phyloP scores from a whole-genome alignment of 1,140 invertebrate genomes.

The Neodiprion lecontei region DNA sequence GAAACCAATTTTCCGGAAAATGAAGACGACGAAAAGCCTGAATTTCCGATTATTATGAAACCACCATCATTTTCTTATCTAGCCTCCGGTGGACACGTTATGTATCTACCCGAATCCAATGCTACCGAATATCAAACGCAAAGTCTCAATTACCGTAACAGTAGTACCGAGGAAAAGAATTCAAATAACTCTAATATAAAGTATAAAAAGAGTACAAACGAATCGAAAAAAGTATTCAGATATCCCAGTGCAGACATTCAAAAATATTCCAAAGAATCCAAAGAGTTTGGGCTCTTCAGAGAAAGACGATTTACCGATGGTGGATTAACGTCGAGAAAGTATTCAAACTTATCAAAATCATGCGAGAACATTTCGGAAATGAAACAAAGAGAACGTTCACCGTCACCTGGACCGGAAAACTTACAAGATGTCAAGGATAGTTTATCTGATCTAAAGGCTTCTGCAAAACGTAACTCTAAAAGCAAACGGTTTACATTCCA shows the following conservation, averaged over 20 bases:
- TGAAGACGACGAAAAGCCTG: slow-evolving; percentile 46
- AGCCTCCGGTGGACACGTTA: slow-evolving; percentile 70
- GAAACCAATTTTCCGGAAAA: slow-evolving; percentile 45
- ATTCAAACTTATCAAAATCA: slow-evolving; percentile 50
- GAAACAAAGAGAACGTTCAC: slow-evolving; percentile 38
- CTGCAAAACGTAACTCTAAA: slow-evolving; percentile 45
- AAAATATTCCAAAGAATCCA: slow-evolving; percentile 15
- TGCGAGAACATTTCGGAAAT: slow-evolving; percentile 57
- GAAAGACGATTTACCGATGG: slow-evolving; percentile 36
- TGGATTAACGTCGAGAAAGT: slow-evolving; percentile 34
- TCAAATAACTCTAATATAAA: slow-evolving; percentile 24
- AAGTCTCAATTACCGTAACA: slow-evolving; percentile 37
- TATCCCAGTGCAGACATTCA: slow-evolving; percentile 20
- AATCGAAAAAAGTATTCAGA: slow-evolving; percentile 14
- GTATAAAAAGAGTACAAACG: slow-evolving; percentile 28
- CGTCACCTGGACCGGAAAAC: slow-evolving; percentile 39
- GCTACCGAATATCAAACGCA: slow-evolving; percentile 35
- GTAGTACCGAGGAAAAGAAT: slow-evolving; percentile 17
- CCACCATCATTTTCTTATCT: slow-evolving; percentile 61
- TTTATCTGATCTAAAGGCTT: slow-evolving; percentile 35
- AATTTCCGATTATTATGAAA: slow-evolving; percentile 53
- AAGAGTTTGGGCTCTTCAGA: slow-evolving; percentile 22
- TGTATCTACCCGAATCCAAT: slow-evolving; percentile 79
- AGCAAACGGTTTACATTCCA: slow-evolving; percentile 80
- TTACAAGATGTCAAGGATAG: slow-evolving; percentile 38